These are phyloP conservation scores for Squalus acanthias DNA, from an alignment of 2,797 vertebrate species.

Conservation along the genomic window DNA sequence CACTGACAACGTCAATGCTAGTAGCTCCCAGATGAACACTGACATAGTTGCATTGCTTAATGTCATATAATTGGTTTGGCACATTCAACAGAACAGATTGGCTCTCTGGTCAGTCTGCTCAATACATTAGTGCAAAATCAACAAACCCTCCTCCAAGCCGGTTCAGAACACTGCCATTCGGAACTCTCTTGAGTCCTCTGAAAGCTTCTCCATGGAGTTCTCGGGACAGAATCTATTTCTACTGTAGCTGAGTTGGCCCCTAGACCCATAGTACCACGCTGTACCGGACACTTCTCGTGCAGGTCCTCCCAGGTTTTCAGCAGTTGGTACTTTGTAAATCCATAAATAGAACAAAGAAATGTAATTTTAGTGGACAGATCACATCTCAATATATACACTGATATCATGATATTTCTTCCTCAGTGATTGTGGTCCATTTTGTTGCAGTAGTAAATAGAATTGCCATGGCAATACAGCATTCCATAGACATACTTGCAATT, in stretches of 20 bases:
- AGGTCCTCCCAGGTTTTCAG: not conserved
- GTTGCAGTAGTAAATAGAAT: not conserved
- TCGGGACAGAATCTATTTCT: not conserved
- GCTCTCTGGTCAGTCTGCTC: slow-evolving; percentile 3
- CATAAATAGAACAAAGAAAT: not conserved
- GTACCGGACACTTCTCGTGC: not conserved
- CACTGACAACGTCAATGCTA: not conserved
- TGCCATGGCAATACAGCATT: not conserved
- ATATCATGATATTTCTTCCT: not conserved
- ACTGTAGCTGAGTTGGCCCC: not conserved
- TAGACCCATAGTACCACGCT: not conserved
- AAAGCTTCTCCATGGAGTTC: not conserved
- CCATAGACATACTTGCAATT: not conserved
- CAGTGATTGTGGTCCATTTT: not conserved
- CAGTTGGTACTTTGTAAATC: not conserved
- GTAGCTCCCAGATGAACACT: not conserved
- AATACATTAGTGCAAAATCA: slow-evolving; percentile 16
- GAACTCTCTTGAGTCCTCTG: not conserved
- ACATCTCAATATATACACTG: too few species aligned
- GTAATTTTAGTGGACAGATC: not conserved
- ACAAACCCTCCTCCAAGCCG: not conserved
- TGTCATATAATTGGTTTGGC: not conserved
- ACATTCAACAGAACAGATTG: not conserved
- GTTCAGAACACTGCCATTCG: not conserved
- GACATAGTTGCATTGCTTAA: not conserved